A percentile compares a stretch with the other conserved stretches of the same genome.
Conservation (phyloP, 23 tunicate species). For the Trididemnum nubilum region DNA sequence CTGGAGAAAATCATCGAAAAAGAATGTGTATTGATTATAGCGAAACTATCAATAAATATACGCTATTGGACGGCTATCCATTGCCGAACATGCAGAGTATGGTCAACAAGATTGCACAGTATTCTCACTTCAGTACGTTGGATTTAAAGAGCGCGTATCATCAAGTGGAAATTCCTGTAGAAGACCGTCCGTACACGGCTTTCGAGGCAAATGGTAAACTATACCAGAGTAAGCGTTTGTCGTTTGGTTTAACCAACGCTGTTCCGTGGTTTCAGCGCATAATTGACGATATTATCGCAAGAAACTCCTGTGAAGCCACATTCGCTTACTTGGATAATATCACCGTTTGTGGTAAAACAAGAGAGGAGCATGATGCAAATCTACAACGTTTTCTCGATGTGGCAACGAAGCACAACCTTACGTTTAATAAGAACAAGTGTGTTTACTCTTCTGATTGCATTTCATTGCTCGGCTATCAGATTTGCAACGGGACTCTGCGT, state of each 20-base stretch:
- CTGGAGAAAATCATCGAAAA: not conserved
- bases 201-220: constrained; percentile 6
- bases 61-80: constrained; percentile 26
- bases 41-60: constrained; percentile 23
- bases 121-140: not conserved
- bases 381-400: not conserved
- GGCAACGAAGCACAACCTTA: not conserved
- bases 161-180: not conserved
- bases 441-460: not conserved
- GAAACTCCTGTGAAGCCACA: not conserved
- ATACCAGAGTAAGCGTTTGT: not conserved
- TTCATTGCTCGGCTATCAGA: not conserved
- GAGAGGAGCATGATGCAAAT: constrained; percentile 11
- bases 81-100: constrained; percentile 3
- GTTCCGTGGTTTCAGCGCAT: not conserved
- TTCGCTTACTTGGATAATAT: constrained; percentile 12
- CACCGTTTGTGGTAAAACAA: constrained; percentile 18
- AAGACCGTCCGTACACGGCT: not conserved
- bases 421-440: constrained; percentile 5
- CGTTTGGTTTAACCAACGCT: not conserved
- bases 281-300: not conserved
- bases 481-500: not conserved
- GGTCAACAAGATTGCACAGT: not conserved
- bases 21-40: constrained; percentile 5
- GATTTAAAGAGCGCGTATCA: constrained; percentile 35